A percentile compares a stretch with the other conserved stretches of the same genome.
Conservation (phyloP, 2,888 invertebrate species). For the Coleophora deauratella region DNA sequence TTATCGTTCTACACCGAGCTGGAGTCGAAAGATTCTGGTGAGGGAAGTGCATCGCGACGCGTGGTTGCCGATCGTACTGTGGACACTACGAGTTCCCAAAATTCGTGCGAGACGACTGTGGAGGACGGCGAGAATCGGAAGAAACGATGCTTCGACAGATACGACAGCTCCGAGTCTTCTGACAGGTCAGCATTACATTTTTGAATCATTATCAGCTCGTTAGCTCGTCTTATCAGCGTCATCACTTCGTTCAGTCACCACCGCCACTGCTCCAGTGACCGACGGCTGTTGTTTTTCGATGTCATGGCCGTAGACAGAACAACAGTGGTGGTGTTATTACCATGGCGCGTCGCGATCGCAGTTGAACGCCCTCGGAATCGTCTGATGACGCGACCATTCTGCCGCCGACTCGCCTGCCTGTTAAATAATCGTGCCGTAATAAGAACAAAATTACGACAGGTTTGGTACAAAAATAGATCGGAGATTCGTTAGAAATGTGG, state of each 20-base stretch:
- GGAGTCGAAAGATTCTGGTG: slow-evolving; percentile 68
- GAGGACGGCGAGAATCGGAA: slow-evolving; percentile 77
- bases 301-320: slow-evolving; percentile 65
- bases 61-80: slow-evolving; percentile 55
- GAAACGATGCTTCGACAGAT: slow-evolving; percentile 92
- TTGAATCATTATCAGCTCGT: slow-evolving; percentile 29
- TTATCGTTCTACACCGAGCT: slow-evolving; percentile 67
- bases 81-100: slow-evolving; percentile 50
- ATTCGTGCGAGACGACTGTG: slow-evolving; percentile 43
- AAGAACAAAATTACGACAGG: slow-evolving; percentile 18
- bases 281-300: slow-evolving; percentile 65
- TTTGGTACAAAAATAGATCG: slow-evolving; percentile 3
- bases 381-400: slow-evolving; percentile 35
- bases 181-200: slow-evolving; percentile 82
- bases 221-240: no score
- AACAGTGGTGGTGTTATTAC: slow-evolving; percentile 42
- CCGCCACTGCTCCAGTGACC: slow-evolving; percentile 73
- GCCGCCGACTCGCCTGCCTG: slow-evolving; percentile 27
- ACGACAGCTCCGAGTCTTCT: slow-evolving; percentile 94
- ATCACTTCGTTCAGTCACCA: no score
- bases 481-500: slow-evolving; percentile 1
- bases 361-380: slow-evolving; percentile 64
- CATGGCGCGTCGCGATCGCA: slow-evolving; percentile 29
- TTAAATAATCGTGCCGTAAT: slow-evolving; percentile 36
- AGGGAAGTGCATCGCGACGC: slow-evolving; percentile 69